phyloP scores from a whole-genome alignment of 2,888 invertebrate species.

The Leistus spinibarbis region DNA sequence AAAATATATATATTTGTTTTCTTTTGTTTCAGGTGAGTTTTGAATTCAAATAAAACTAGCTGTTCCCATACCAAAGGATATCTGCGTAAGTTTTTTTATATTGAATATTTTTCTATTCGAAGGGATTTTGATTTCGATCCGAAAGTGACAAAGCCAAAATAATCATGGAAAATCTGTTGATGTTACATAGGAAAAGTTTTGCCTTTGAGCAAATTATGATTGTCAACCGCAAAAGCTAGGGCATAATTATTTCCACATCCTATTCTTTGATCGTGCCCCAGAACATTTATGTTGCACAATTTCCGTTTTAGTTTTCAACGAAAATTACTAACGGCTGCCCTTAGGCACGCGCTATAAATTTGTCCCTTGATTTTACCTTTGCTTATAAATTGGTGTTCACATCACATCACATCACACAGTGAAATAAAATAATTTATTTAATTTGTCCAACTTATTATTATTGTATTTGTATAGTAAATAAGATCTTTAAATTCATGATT shows the following conservation, averaged over 20 bases:
- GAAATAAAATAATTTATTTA: no score
- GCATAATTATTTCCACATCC: constrained; percentile 33
- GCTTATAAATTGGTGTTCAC: background rate
- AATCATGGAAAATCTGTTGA: background rate
- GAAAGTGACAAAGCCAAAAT: background rate
- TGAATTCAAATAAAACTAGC: background rate
- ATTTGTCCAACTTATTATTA: no score
- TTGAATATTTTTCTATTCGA: background rate
- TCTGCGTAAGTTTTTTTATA: background rate
- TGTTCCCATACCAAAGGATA: background rate
- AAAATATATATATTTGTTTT: background rate
- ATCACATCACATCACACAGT: no score
- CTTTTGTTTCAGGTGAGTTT: background rate
- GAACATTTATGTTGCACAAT: constrained; percentile 36
- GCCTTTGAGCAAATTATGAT: constrained; percentile 19
- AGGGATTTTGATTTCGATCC: background rate
- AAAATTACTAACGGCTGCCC: constrained; percentile 29
- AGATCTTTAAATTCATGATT: no score
- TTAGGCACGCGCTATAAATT: background rate
- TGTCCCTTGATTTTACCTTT: background rate
- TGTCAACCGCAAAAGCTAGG: constrained; percentile 21
- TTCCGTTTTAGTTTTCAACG: constrained; percentile 32
- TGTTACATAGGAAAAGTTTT: background rate
- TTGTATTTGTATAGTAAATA: no score
- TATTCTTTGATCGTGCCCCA: constrained; percentile 35